Conservation (phyloP, 2,113 vertebrate genomes). For the Chaetodon trifascialis region DNA sequence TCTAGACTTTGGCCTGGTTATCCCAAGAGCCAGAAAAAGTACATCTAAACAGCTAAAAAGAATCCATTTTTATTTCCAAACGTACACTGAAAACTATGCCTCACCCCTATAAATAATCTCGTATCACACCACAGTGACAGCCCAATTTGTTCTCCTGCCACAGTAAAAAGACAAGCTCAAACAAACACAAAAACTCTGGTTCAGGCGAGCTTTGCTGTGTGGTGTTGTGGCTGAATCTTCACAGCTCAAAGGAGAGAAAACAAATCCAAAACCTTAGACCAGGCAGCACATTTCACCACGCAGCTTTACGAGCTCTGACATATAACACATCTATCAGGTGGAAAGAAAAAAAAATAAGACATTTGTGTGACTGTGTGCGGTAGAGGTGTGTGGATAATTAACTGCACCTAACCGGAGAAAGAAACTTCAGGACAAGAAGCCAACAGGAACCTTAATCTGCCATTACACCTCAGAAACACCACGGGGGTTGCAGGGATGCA, state of each 20-base stretch:
- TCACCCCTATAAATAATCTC: constrained; percentile 34
- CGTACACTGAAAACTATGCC: constrained; percentile 13
- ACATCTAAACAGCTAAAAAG: neutral
- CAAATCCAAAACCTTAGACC: constrained; percentile 10
- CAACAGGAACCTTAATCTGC: constrained; percentile 33
- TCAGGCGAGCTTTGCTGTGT: constrained; percentile 5
- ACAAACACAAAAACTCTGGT: constrained; percentile 34
- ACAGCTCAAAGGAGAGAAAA: constrained; percentile 5
- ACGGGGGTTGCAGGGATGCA: neutral
- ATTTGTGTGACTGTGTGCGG: neutral
- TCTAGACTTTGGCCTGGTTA: neutral
- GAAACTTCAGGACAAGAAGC: constrained; percentile 39
- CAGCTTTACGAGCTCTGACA: constrained; percentile 40
- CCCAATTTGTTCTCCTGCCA: constrained; percentile 34
- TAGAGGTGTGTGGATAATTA: constrained; percentile 33
- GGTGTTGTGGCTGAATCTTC: constrained; percentile 12
- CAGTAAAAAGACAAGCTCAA: constrained; percentile 34
- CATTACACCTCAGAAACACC: constrained; percentile 54
- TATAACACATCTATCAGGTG: constrained; percentile 26
- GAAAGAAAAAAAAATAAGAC: neutral
- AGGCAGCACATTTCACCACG: constrained; percentile 26
- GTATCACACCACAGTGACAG: constrained; percentile 27
- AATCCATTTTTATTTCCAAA: neutral
- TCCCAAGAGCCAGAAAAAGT: neutral
- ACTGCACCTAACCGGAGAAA: constrained; percentile 24